These are phyloP conservation scores for Phrixothrix hirtus DNA, from an alignment of 2,888 invertebrate species.

Conservation along the genomic window DNA sequence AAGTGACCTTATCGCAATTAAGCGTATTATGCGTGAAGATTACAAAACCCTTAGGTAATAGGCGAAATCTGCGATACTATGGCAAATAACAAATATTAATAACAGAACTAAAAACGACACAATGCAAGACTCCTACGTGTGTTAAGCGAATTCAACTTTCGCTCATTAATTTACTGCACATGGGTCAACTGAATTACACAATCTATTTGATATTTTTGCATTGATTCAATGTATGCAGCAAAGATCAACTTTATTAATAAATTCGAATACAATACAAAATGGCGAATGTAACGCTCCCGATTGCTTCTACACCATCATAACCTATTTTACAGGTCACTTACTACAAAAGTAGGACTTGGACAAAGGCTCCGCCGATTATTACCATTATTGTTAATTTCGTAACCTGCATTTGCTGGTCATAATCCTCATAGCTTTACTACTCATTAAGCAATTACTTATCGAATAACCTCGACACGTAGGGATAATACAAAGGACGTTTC, in stretches of 20 bases:
- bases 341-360: slow-evolving; percentile 15
- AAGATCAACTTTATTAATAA: too few relatives aligned
- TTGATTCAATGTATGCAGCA: slow-evolving; percentile 23
- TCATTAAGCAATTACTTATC: slow-evolving; percentile 12
- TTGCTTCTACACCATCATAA: slow-evolving; percentile 1
- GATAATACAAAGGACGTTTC: background rate
- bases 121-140: slow-evolving; percentile 33
- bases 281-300: slow-evolving; percentile 5
- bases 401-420: background rate
- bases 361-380: slow-evolving; percentile 13
- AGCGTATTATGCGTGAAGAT: too few relatives aligned
- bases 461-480: slow-evolving; percentile 7
- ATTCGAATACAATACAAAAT: too few relatives aligned
- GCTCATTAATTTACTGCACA: slow-evolving; percentile 34
- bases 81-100: slow-evolving; percentile 27
- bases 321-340: slow-evolving; percentile 16
- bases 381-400: too few relatives aligned
- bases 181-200: slow-evolving; percentile 31
- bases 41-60: too few relatives aligned
- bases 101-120: slow-evolving; percentile 25
- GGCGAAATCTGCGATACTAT: slow-evolving; percentile 8
- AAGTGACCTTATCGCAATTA: too few relatives aligned
- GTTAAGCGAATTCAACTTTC: slow-evolving; percentile 30
- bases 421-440: slow-evolving; percentile 12
- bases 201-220: slow-evolving; percentile 37